phyloP scores from a whole-genome alignment of 2,797 vertebrate genomes.

The Eulemur albifrons region DNA sequence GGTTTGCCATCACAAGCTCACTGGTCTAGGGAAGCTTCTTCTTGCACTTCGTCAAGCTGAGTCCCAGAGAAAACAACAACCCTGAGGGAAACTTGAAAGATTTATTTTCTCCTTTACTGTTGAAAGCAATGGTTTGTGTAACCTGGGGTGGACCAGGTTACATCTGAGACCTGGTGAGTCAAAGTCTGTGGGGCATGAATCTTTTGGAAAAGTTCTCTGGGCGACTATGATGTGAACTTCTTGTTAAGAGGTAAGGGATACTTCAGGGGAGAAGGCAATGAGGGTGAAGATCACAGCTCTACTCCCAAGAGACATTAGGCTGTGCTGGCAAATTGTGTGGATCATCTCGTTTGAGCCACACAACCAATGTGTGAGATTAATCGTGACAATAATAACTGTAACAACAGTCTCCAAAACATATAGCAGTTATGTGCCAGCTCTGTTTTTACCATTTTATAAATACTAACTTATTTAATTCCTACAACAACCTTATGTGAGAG shows the following conservation, averaged over 20 bases:
- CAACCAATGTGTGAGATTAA: neutral
- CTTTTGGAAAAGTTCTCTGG: neutral
- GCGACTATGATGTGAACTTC: neutral
- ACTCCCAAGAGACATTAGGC: neutral
- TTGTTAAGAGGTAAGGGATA: neutral
- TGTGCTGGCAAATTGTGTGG: rapidly evolving
- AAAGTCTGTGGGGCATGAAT: neutral
- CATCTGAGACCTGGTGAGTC: neutral
- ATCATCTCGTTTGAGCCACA: neutral
- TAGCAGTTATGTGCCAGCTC: neutral
- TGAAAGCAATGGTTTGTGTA: neutral
- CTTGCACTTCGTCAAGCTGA: neutral
- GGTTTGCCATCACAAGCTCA: neutral
- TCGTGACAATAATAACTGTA: neutral
- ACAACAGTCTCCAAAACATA: neutral
- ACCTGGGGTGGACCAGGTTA: neutral
- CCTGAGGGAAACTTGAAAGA: neutral
- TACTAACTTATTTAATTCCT: neutral
- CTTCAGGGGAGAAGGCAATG: neutral
- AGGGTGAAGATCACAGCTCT: neutral
- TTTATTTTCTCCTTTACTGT: neutral
- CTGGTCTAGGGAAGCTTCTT: neutral
- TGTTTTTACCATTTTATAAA: neutral
- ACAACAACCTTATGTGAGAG: neutral
- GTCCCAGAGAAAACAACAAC: neutral